Conservation (phyloP, 2,888 invertebrate species). For the Phalera bucephala region DNA sequence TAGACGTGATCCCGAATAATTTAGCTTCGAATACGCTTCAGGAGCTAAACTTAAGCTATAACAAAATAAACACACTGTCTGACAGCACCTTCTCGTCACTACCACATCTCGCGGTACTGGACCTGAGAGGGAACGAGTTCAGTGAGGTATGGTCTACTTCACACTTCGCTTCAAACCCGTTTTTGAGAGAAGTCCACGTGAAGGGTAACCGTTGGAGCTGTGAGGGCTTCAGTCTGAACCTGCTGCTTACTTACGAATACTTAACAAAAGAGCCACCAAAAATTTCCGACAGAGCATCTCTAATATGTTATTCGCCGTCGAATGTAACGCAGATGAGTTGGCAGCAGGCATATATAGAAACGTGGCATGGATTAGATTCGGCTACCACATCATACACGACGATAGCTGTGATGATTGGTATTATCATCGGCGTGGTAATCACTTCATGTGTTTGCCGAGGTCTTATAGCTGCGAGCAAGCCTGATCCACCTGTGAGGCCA, state of each 20-base stretch:
- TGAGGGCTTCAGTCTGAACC: slow-evolving; percentile 83
- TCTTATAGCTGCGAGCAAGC: slow-evolving; percentile 66
- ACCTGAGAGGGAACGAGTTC: slow-evolving; percentile 88
- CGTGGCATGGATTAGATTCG: slow-evolving; percentile 80
- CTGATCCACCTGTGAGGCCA: slow-evolving; percentile 53
- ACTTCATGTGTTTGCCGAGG: slow-evolving; percentile 83
- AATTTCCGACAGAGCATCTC: slow-evolving; percentile 58
- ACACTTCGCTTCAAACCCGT: slow-evolving; percentile 84
- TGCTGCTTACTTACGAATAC: slow-evolving; percentile 84
- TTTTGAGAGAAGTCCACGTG: slow-evolving; percentile 82
- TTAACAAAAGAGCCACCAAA: slow-evolving; percentile 81
- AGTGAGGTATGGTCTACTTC: slow-evolving; percentile 84
- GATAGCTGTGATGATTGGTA: slow-evolving; percentile 77
- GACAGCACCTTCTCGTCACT: slow-evolving; percentile 85
- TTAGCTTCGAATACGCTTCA: slow-evolving; percentile 83
- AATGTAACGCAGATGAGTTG: slow-evolving; percentile 86
- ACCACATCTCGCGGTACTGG: slow-evolving; percentile 84
- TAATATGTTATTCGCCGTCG: slow-evolving; percentile 87
- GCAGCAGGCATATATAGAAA: slow-evolving; percentile 86
- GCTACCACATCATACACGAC: slow-evolving; percentile 76
- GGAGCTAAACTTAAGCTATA: slow-evolving; percentile 83
- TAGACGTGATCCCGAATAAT: slow-evolving; percentile 83
- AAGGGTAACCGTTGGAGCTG: slow-evolving; percentile 91
- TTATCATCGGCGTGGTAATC: slow-evolving; percentile 79
- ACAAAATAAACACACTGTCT: slow-evolving; percentile 82